Evolutionary conservation across 2,113 vertebrate species (phyloP).

Genomic region (Pyxicephalus adspersus): DNA sequence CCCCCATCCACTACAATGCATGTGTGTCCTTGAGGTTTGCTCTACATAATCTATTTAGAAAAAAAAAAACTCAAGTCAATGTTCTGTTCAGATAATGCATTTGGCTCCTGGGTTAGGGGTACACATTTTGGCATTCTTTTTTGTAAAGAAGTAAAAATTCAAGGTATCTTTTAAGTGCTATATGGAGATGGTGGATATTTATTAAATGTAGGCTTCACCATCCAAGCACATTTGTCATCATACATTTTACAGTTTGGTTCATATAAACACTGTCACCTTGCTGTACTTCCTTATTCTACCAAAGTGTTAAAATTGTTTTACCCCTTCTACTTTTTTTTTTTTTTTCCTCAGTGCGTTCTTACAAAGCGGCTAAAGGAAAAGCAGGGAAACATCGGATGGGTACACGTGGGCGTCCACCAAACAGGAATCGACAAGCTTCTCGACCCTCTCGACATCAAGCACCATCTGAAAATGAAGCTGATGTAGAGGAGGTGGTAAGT

Average conservation of each 20-base stretch:
- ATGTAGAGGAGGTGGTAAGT: conserved; percentile 95
- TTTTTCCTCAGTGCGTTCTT: conserved; percentile 80
- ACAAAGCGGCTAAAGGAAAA: conserved; percentile 78
- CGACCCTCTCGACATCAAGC: conserved; percentile 71
- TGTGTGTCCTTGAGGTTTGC: neutral
- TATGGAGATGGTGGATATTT: too few species aligned
- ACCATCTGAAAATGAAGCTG: conserved; percentile 74
- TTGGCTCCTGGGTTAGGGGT: too few species aligned
- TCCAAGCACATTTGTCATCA: too few species aligned
- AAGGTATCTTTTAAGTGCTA: too few species aligned
- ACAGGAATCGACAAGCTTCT: conserved; percentile 73
- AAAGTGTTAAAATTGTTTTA: too few species aligned
- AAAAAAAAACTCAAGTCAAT: neutral
- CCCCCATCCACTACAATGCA: neutral
- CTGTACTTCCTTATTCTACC: neutral
- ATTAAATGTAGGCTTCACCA: too few species aligned
- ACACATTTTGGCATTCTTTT: neutral
- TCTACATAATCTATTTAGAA: neutral
- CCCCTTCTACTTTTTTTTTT: neutral
- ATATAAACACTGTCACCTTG: neutral
- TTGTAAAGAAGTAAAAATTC: too few species aligned
- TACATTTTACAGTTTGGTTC: too few species aligned
- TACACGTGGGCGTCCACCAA: conserved; percentile 77
- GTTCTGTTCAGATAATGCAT: neutral
- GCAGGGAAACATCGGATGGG: conserved; percentile 61